Base-by-base conservation (phyloP, 2,113 vertebrate species). In the Oryzias melastigma region DNA sequence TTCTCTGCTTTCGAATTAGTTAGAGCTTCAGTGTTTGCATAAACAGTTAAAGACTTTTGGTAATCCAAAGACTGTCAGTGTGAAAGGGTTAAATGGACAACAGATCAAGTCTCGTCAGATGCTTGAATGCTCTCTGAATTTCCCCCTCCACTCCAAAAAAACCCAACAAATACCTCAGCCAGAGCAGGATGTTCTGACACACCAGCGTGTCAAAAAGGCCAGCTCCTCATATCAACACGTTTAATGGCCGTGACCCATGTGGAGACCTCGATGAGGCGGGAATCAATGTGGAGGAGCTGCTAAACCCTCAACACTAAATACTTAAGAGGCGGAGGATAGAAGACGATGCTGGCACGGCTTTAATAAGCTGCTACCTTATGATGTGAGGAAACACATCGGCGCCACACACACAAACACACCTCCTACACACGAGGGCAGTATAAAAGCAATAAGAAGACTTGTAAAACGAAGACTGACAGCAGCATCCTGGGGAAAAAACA, bases 381-480 rank as follows among this genome's bases (percentile, higher is more conserved):
- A 58, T 41, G 70, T 60, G 35, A 20, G 24, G 8, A 24, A 66
- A 58, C 56, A 67, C 51, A 51, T 54, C 61, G 45, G 40, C 58
- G 13, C 44, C 50, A 1, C 60, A 29, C 22, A 49, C 52, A 51
- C n/a, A 53, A 41, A 44, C 44, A 51, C 5, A 22, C 60, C 69
- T 65, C 78, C 82, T 60, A 83, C 81, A 75, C 62, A 54, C 22
- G 47, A 19, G 5, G 58, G 50, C 54, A 58, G 49, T 8, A 67
- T 55, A 63, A 79, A 74, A 72, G 58, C 76, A 61, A 29, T 8
- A 58, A 59, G 60, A 49, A 25, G 42, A 41, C 67, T 69, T 66
- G 58, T 66, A 55, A 63, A 65, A 63, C 46, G 22, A 20, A 53
- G 63, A 80, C 73, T 65, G 67, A 77, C 69, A 77, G 58, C 52